Percentiles rank a stretch among this genome's conserved stretches.
Evolutionary conservation across 2,797 vertebrate species (phyloP).

Genomic region (Scolopax rusticola): DNA sequence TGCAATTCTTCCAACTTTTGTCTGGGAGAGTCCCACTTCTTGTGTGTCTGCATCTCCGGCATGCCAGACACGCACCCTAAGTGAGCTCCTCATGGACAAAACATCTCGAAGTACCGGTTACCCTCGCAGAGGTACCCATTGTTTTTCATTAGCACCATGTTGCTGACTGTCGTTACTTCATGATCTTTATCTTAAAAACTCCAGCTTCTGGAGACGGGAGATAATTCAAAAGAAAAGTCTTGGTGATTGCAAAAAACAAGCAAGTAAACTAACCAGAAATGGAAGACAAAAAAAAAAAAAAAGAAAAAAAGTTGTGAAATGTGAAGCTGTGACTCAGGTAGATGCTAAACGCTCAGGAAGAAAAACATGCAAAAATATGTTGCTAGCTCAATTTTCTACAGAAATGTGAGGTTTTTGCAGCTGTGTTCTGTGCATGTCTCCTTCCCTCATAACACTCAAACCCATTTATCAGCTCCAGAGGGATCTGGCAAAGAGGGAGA

Average conservation of each 20-base stretch:
- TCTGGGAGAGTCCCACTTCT: slow-evolving; percentile 8
- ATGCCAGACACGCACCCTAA: background rate
- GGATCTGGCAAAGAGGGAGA: background rate
- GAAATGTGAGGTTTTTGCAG: background rate
- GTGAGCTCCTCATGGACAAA: slow-evolving; percentile 39
- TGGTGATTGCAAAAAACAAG: slow-evolving; percentile 24
- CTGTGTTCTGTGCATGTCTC: background rate
- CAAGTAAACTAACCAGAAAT: slow-evolving; percentile 42
- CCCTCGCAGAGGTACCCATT: background rate
- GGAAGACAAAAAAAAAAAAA: background rate
- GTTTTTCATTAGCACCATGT: slow-evolving; percentile 13
- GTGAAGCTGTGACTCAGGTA: slow-evolving; percentile 51
- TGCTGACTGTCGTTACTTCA: slow-evolving; percentile 25
- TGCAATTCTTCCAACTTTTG: background rate
- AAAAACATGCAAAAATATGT: slow-evolving; percentile 30
- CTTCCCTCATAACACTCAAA: background rate
- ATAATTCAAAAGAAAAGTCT: slow-evolving; percentile 41
- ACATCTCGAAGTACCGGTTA: slow-evolving; percentile 55
- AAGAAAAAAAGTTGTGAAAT: background rate
- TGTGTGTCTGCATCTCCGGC: background rate
- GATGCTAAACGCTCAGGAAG: slow-evolving; percentile 17
- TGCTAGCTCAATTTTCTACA: background rate
- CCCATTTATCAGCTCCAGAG: background rate
- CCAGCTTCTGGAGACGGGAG: slow-evolving; percentile 44
- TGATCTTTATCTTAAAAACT: slow-evolving; percentile 59